A percentile compares a stretch with the other conserved stretches of the same genome.
phyloP scores from a whole-genome alignment of 1,140 invertebrate genomes.

The Yoshiicerus persimilis region DNA sequence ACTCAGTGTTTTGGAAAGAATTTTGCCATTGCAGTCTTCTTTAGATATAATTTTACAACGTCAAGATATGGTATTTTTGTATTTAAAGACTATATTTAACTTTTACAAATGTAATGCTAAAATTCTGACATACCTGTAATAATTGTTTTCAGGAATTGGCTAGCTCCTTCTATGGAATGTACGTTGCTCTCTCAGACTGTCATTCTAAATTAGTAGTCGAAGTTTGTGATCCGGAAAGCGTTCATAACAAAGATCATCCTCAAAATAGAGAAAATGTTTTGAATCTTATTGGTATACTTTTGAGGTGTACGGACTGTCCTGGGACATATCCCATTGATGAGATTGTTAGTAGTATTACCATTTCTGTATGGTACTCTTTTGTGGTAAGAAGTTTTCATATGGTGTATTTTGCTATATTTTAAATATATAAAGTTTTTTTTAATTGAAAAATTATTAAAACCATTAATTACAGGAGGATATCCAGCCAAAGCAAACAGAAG shows the following conservation, averaged over 20 bases:
- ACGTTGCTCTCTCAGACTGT: constrained; percentile 44
- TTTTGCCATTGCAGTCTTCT: constrained; percentile 39
- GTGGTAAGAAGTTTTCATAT: constrained; percentile 40
- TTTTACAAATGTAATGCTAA: not conserved
- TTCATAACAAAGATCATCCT: constrained; percentile 37
- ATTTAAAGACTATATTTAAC: not conserved
- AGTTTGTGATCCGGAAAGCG: constrained; percentile 39
- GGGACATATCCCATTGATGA: constrained; percentile 47
- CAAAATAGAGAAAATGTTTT: constrained; percentile 38
- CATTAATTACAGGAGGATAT: constrained; percentile 44
- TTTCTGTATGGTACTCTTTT: constrained; percentile 48
- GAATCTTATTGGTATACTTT: constrained; percentile 38
- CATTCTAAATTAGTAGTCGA: constrained; percentile 46
- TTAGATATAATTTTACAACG: constrained; percentile 35
- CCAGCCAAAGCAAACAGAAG: constrained; percentile 38
- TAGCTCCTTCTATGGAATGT: constrained; percentile 44
- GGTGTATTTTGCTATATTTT: not conserved
- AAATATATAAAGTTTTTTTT: not conserved
- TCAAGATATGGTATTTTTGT: constrained; percentile 42
- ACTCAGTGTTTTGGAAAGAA: constrained; percentile 40
- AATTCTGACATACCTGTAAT: no score
- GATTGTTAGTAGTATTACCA: constrained; percentile 42
- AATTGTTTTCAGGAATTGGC: constrained; percentile 39
- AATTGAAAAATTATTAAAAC: not conserved
- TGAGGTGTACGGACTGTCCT: constrained; percentile 39